Evolutionary conservation across 1,140 invertebrate genomes (phyloP), one percentile per base, ranked within the genome.

Genomic region (Harlomillsia oculata): DNA sequence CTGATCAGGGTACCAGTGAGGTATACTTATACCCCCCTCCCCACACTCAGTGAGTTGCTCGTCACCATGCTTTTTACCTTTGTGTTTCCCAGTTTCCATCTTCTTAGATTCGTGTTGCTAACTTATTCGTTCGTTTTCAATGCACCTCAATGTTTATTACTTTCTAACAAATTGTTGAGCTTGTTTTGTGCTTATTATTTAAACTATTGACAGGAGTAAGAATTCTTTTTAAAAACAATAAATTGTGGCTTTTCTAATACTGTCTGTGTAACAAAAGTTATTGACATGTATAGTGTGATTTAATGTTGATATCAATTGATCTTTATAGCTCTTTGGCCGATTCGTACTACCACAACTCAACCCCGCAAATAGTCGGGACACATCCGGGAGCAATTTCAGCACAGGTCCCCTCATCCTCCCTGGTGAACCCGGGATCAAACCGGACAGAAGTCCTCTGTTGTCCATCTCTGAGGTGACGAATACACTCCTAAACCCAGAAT

Each of bases 381-480:
- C 60, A 50, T 58, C 60, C 20, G 45, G 37, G 53, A 43, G 49
- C 36, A 26, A 40, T 37, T 29, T 39, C 41, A 44, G 16, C 43
- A 39, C 29, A 30, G 25, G 21, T 44, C 34, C 23, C 45, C 8
- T 36, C 46, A 11, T 40, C 56, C 18, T 48, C 58, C 3, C 50
- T 56, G 32, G 32, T 53, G 34, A 65, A 56, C 49, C 46, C 55
- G 52, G 63, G 36, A 52, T 46, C 62, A 64, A 66, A 44, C 53
- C 59, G 65, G 53, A 58, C 46, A 48, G 64, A 50, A 60, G 82
- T 82, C 82, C 83, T 78, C 66, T 86, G 78, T 67, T 85, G 77
- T 84, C 83, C 76, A 82, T 85, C 79, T 83, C 82, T 77, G 82
- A 85, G 80, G 82, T 85, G 76, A 85, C 83, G 68, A 84, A 84